These are phyloP conservation scores for Dromas ardeola DNA, from an alignment of 2,113 vertebrate genomes.

Conservation along the genomic window DNA sequence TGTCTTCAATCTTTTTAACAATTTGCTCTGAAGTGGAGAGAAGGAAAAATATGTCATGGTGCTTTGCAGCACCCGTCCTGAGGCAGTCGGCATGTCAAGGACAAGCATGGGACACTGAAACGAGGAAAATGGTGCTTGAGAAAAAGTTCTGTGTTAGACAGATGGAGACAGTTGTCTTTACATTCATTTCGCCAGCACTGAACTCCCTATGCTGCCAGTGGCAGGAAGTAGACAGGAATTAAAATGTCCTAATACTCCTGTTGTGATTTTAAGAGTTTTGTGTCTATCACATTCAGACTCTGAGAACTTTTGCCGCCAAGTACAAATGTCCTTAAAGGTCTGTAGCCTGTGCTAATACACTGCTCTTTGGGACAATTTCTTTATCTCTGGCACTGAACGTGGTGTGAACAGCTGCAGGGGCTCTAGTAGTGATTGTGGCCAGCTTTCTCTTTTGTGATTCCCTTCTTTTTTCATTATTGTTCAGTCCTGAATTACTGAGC, in stretches of 20 bases:
- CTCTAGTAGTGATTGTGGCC: not conserved
- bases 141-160: not conserved
- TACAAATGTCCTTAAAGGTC: not conserved
- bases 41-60: not conserved
- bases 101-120: not conserved
- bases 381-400: not conserved
- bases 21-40: not conserved
- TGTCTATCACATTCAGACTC: not conserved
- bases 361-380: slow-evolving; percentile 10
- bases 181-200: not conserved
- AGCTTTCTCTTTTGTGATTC: not conserved
- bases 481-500: not conserved
- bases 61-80: not conserved
- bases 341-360: not conserved
- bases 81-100: not conserved
- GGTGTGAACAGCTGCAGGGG: slow-evolving; percentile 39
- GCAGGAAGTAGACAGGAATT: not conserved
- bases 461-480: not conserved
- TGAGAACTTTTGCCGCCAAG: not conserved
- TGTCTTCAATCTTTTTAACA: slow-evolving; percentile 13
- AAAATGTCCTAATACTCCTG: not conserved
- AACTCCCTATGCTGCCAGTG: not conserved
- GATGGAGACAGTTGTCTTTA: not conserved
- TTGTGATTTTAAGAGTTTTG: not conserved
- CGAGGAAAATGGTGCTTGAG: not conserved